Evolutionary conservation across 2,113 vertebrate species (phyloP), one percentile per base, ranked within the genome.

Genomic region (Elachura formosa): DNA sequence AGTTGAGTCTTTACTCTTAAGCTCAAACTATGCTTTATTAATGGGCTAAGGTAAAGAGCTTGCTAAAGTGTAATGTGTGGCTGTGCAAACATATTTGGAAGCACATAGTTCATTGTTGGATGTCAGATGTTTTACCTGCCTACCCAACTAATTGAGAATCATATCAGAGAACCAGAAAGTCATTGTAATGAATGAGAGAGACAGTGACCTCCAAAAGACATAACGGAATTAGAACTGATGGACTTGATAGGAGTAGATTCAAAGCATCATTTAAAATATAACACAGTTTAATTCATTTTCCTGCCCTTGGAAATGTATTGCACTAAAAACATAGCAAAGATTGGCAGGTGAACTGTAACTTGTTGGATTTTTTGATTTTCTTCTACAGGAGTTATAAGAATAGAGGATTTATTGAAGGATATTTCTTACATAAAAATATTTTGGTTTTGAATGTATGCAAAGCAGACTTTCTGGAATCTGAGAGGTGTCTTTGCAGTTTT

Each of bases 201-300:
- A 74, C 18, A 25, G 52, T 84, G 74, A 82, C 52, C 91, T 98
- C 95, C 77, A 78, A 91, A 94, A 92, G 78, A 67, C 21, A 3
- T 88, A 94, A 95, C 72, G 96, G 92, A 96, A 96, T 97, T 97
- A 97, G 59, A 95, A 96, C 64, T 96, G 94, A 96, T 97, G 94
- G 95, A 87, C 74, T 85, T 91, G 77, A 82, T 94, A 69, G 69
- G 58, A 96, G 51, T 94, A 91, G 61, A 94, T 93, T 96, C 73
- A 77, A 28, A 24, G 22, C 90, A 93, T 96, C 96, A 93, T 93
- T 96, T 98, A 91, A 95, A 96, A 97, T 97, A 76, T 55, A 95
- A 45, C 10, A 64, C 23, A 34, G 28, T 79, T 90, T 92, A 94
- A 93, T 46, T 96, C 48, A 94, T 77, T 54, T 72, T 59, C 46